These are phyloP conservation scores for Cyrtodaria siliqua DNA, from an alignment of 2,888 invertebrate species.

Conservation along the genomic window DNA sequence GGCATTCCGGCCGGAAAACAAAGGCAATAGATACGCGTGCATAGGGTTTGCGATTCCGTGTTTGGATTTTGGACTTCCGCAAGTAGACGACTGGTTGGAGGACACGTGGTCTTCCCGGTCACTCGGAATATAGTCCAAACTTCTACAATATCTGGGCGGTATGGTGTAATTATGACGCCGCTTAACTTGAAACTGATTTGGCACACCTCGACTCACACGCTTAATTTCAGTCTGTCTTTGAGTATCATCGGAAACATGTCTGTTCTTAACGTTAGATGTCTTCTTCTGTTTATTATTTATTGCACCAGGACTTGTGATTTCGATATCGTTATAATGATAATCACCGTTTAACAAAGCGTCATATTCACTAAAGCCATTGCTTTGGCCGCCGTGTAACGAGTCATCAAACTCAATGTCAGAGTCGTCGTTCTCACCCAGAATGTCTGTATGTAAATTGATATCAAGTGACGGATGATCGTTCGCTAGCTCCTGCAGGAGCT, in stretches of 20 bases:
- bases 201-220: conserved; percentile 26
- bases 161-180: conserved; percentile 75
- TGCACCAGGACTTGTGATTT: conserved; percentile 5
- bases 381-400: conserved; percentile 10
- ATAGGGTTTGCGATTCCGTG: conserved; percentile 39
- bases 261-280: conserved; percentile 7
- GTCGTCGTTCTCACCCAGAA: conserved; percentile 48
- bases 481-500: conserved; percentile 77
- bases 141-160: conserved; percentile 82
- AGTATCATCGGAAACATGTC: background rate
- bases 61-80: conserved; percentile 78
- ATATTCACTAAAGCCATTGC: conserved; percentile 44
- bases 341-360: conserved; percentile 52
- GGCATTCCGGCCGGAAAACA: conserved; percentile 71
- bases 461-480: conserved; percentile 65
- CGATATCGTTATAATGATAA: conserved; percentile 18
- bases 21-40: conserved; percentile 74
- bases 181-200: conserved; percentile 81
- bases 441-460: conserved; percentile 49
- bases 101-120: conserved; percentile 80
- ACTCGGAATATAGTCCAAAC: conserved; percentile 84
- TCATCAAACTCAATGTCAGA: conserved; percentile 56
- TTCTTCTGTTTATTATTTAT: conserved; percentile 14
- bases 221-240: conserved; percentile 2
- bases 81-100: conserved; percentile 75